A percentile compares a stretch with the other conserved stretches of the same genome.
Conservation (phyloP, 1,140 invertebrate genomes). For the Melitaea cinxia region DNA sequence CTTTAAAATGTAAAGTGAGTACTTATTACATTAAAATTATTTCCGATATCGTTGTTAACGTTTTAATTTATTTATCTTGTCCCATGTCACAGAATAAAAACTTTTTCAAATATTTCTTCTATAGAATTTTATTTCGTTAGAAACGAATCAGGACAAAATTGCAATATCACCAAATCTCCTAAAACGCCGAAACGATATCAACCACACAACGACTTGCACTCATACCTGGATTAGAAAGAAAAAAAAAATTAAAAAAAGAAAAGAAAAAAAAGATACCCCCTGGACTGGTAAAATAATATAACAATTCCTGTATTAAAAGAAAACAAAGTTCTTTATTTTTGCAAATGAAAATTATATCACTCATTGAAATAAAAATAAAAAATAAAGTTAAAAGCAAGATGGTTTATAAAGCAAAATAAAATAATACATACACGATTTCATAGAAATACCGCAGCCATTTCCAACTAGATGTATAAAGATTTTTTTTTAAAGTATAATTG, state of each 20-base stretch:
- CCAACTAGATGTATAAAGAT: not conserved
- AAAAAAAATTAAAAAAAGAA: conserved; percentile 49
- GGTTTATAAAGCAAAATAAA: not conserved
- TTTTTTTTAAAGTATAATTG: conserved; percentile 40
- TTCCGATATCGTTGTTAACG: not conserved
- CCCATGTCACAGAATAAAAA: conserved; percentile 4
- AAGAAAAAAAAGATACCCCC: conserved; percentile 38
- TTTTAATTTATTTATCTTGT: conserved; percentile 23
- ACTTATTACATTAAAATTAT: not conserved
- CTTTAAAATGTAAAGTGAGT: not conserved
- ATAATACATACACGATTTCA: not conserved
- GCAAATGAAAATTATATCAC: too few relatives aligned
- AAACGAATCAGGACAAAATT: conserved; percentile 54
- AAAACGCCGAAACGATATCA: conserved; percentile 52
- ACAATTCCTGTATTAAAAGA: conserved; percentile 6
- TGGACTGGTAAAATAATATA: conserved; percentile 37
- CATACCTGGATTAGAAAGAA: conserved; percentile 70
- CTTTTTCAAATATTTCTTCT: conserved; percentile 5
- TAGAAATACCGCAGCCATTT: not conserved
- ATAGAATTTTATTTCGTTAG: conserved; percentile 12
- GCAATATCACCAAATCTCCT: conserved; percentile 60
- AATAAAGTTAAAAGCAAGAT: not conserved
- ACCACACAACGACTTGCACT: conserved; percentile 76
- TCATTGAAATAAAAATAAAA: conserved; percentile 34
- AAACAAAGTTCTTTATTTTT: too few relatives aligned